Base-by-base conservation (phyloP, 2,113 vertebrate genomes). In the Scomber scombrus region DNA sequence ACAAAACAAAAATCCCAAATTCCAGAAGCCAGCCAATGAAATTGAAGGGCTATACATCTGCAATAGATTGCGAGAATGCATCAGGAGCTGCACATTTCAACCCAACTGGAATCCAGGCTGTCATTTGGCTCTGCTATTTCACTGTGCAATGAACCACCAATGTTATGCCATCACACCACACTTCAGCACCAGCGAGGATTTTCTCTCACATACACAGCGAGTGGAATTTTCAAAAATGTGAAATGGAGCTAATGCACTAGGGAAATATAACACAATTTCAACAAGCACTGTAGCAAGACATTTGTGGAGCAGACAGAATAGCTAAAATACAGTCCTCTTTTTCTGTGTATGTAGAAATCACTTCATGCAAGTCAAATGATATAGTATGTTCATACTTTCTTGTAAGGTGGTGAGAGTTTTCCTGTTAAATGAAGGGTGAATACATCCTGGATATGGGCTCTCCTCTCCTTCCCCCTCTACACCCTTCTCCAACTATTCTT, bases 181-280 rank as follows among this genome's bases (percentile, higher is more conserved):
- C 71, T 88, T 72, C 72, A 87, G 50, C 81, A 86, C 77, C 78
- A 74, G 74, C 50, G 51, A 88, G 80, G 63, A 84, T 87, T 82
- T 70, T 87, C 79, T 67, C 62, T 68, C 78, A 60, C 81, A 72
- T 73, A 83, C 81, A 73, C 69, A 80, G 75, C 12, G 11, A 81
- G 66, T 66, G 21, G 64, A 67, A 77, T 86, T 90, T 78, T 77
- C 60, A 78, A 91, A 90, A 91, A 92, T 86, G 79, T 88, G 85
- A 91, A 92, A 89, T 86, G 65, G 84, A 89, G 72, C 86, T 86
- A 89, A 92, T 88, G 86, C 92, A 92, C 92, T 80, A 78, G 91
- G 91, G 91, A 91, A 92, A 92, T 93, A 89, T 75, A 88, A 85
- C 85, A 80, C 90, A 85, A 91, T 93, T 90, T 89, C 90, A 87